A percentile compares a stretch with the other conserved stretches of the same genome.
These are phyloP conservation scores for Cataglyphis rosenhaueri DNA, from an alignment of 2,888 invertebrate species.

Conservation along the genomic window DNA sequence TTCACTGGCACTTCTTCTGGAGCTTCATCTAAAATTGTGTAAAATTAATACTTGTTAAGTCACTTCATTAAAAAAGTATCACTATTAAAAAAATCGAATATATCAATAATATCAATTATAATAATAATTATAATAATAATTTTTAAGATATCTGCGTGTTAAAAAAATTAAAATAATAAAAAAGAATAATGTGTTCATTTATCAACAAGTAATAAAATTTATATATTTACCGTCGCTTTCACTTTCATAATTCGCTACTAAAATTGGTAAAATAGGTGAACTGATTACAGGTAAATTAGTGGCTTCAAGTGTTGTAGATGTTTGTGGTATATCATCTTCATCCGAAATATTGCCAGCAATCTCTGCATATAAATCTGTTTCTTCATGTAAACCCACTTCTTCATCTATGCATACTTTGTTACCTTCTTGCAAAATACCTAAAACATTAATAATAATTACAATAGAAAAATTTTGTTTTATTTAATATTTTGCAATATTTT, in stretches of 20 bases:
- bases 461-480: constrained; percentile 7
- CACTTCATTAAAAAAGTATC: neutral
- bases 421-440: constrained; percentile 48
- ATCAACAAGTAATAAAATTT: neutral
- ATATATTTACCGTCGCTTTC: constrained; percentile 75
- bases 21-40: constrained; percentile 72
- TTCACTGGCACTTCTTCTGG: constrained; percentile 79
- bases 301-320: constrained; percentile 1
- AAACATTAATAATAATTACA: constrained; percentile 17
- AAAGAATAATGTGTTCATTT: constrained; percentile 9
- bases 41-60: constrained; percentile 5
- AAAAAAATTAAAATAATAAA: constrained; percentile 38
- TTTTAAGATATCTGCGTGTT: neutral
- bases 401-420: neutral
- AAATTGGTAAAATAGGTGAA: constrained; percentile 63
- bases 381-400: neutral
- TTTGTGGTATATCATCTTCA: constrained; percentile 63
- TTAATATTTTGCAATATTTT: neutral
- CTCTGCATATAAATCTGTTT: constrained; percentile 13
- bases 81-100: neutral
- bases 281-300: constrained; percentile 29
- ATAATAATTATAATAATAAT: neutral
- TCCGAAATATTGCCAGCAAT: constrained; percentile 65
- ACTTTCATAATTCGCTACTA: constrained; percentile 81
- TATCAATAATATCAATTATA: neutral